These are phyloP conservation scores for Orthosia incerta DNA, from an alignment of 2,888 invertebrate genomes.

Conservation along the genomic window DNA sequence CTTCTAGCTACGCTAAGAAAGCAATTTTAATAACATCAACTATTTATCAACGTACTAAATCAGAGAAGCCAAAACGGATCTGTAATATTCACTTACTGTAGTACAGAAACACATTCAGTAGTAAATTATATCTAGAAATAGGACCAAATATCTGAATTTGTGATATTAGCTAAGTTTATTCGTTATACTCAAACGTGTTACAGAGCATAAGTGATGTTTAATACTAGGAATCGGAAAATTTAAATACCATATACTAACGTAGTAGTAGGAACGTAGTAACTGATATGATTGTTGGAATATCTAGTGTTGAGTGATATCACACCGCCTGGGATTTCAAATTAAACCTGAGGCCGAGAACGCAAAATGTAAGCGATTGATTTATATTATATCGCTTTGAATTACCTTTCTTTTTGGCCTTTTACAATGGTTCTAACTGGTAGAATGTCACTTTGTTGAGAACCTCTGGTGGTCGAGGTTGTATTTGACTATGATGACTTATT, in stretches of 20 bases:
- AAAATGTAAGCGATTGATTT: no score
- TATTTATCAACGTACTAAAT: background rate
- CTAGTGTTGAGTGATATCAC: background rate
- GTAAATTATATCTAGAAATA: conserved; percentile 4
- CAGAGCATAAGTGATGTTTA: background rate
- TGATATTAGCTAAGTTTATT: conserved; percentile 6
- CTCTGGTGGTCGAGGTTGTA: no score
- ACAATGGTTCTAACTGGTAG: no score
- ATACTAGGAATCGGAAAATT: background rate
- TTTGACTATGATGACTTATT: no score
- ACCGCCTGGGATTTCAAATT: background rate
- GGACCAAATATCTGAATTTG: background rate
- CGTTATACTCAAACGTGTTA: background rate
- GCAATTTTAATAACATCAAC: background rate
- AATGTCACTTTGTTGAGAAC: no score
- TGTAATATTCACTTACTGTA: no score
- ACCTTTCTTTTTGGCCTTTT: no score
- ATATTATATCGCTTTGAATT: no score
- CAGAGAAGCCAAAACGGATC: background rate
- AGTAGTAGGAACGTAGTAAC: background rate
- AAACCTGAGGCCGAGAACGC: background rate
- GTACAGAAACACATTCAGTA: background rate
- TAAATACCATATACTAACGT: background rate
- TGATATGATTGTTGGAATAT: background rate
- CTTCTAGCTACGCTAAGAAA: background rate